Percentiles rank a stretch among this genome's conserved stretches.
Conservation (phyloP, 2,888 invertebrate species). For the Clanis bilineata region DNA sequence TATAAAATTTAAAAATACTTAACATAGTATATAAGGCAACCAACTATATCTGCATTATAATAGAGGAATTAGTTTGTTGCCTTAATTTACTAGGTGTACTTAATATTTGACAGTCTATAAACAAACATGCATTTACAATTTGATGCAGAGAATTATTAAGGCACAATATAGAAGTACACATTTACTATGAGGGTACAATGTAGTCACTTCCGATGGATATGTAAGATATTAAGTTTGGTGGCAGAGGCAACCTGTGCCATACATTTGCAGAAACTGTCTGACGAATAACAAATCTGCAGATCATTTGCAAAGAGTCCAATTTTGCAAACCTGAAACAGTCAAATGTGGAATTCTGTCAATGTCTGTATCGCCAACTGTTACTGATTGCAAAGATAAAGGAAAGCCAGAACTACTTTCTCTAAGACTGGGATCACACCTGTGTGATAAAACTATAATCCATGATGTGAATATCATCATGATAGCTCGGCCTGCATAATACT, state of each 20-base stretch:
- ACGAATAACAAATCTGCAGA: slow-evolving; percentile 88
- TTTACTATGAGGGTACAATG: slow-evolving; percentile 62
- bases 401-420: no score
- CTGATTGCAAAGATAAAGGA: no score
- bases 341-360: slow-evolving; percentile 10
- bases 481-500: no score
- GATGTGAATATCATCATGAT: no score
- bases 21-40: slow-evolving; percentile 37
- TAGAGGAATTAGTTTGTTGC: slow-evolving; percentile 23
- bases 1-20: slow-evolving; percentile 62
- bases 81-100: slow-evolving; percentile 15
- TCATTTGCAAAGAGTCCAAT: slow-evolving; percentile 85
- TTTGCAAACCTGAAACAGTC: slow-evolving; percentile 84
- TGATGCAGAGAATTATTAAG: slow-evolving; percentile 42
- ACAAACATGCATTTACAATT: slow-evolving; percentile 27
- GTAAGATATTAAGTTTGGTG: slow-evolving; percentile 74
- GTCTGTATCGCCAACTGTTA: neutral
- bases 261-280: slow-evolving; percentile 85
- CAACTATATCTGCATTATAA: slow-evolving; percentile 26
- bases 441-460: no score
- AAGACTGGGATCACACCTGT: no score
- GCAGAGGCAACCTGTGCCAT: slow-evolving; percentile 86
- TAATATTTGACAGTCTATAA: slow-evolving; percentile 28
- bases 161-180: slow-evolving; percentile 42
- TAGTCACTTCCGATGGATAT: slow-evolving; percentile 76